Percentiles rank a stretch among this genome's conserved stretches.
These are phyloP conservation scores for Sesamia nonagrioides DNA, from an alignment of 1,140 invertebrate genomes.

Conservation along the genomic window DNA sequence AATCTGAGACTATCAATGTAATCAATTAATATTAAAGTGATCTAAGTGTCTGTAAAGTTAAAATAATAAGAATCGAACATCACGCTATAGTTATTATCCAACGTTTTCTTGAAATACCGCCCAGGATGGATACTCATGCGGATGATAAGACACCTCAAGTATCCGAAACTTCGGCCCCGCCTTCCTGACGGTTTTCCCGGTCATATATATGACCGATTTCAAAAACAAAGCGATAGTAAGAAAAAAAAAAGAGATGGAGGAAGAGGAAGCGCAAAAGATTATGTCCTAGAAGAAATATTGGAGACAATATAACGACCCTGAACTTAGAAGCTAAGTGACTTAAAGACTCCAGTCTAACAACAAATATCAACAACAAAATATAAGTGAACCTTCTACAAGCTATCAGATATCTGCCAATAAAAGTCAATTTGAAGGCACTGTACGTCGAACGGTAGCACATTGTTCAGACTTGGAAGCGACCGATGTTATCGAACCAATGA, in stretches of 20 bases:
- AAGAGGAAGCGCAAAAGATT: background rate
- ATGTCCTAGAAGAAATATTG: background rate
- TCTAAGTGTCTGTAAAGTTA: too few relatives aligned
- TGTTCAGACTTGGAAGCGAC: slow-evolving; percentile 53
- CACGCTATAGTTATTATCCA: too few relatives aligned
- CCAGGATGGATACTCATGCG: too few relatives aligned
- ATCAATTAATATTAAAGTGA: too few relatives aligned
- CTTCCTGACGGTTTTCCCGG: too few relatives aligned
- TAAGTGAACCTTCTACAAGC: slow-evolving; percentile 44
- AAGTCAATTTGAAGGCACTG: slow-evolving; percentile 56
- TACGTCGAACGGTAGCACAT: slow-evolving; percentile 45
- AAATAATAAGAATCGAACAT: too few relatives aligned
- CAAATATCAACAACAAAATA: slow-evolving; percentile 55
- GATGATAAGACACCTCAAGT: too few relatives aligned
- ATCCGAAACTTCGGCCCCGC: too few relatives aligned
- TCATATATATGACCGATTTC: too few relatives aligned
- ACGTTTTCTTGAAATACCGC: too few relatives aligned
- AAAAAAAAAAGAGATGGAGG: background rate
- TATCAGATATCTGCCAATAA: slow-evolving; percentile 55
- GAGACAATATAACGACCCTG: background rate
- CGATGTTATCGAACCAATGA: slow-evolving; percentile 52
- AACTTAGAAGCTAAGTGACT: background rate
- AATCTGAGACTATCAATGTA: too few relatives aligned
- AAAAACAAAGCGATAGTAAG: too few relatives aligned
- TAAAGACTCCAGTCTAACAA: slow-evolving; percentile 23